Conservation (phyloP, 2,113 vertebrate species). For the Toxostoma redivivum region DNA sequence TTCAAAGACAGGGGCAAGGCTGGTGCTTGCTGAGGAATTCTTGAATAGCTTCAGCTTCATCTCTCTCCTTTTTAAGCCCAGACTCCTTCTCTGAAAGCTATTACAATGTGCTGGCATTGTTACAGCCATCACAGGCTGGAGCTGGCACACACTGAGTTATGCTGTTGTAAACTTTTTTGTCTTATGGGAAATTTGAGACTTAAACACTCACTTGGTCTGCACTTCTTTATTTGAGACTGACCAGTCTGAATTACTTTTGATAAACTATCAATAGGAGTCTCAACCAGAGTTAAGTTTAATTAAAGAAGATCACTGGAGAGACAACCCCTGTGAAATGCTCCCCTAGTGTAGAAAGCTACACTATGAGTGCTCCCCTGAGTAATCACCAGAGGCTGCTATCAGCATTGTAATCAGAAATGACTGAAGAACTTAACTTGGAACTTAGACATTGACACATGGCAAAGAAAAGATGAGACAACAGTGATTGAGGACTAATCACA, state of each 20-base stretch:
- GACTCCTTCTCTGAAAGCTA: not conserved
- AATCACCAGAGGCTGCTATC: not conserved
- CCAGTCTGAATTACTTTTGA: not conserved
- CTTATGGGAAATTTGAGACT: not conserved
- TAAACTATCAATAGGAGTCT: not conserved
- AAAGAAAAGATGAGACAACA: not conserved
- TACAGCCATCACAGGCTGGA: not conserved
- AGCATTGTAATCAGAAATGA: not conserved
- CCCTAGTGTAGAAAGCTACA: not conserved
- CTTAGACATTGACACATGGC: not conserved
- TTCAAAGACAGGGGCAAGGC: not conserved
- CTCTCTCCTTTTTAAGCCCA: not conserved
- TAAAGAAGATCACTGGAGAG: not conserved
- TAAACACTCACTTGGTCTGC: not conserved
- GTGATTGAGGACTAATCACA: not conserved
- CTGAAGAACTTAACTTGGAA: not conserved
- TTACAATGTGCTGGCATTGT: not conserved
- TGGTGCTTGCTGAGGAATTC: not conserved
- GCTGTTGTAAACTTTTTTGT: not conserved
- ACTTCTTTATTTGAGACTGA: not conserved
- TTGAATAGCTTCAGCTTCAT: not conserved
- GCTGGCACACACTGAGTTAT: not conserved
- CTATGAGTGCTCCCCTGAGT: not conserved
- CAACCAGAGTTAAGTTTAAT: conserved; percentile 7
- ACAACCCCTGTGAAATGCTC: not conserved